These are phyloP conservation scores for Idris sp. DNA, from an alignment of 1,140 invertebrate species.

Conservation along the genomic window DNA sequence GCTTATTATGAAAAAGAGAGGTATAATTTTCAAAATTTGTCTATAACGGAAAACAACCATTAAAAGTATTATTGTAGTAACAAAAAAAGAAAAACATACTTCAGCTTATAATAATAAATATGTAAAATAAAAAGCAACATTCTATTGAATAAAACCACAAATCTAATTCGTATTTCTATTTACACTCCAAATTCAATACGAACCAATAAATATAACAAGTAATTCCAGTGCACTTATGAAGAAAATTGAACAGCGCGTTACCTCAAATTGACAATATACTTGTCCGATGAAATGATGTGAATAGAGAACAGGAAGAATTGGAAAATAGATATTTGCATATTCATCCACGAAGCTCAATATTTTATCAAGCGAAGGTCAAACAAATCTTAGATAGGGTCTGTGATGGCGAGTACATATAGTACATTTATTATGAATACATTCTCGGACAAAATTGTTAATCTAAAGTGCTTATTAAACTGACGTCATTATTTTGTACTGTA, in stretches of 20 bases:
- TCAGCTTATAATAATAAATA: no score
- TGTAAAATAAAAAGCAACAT: constrained; percentile 2
- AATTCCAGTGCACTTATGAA: constrained; percentile 1
- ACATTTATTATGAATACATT: constrained; percentile 35
- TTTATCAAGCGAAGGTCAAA: constrained; percentile 49
- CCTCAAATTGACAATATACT: constrained; percentile 39
- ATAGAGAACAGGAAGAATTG: constrained; percentile 38
- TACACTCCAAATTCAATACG: constrained; percentile 5
- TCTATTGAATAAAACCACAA: constrained; percentile 8
- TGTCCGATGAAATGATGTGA: constrained; percentile 38
- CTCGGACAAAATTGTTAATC: constrained; percentile 28
- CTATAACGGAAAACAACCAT: not conserved
- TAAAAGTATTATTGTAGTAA: no score
- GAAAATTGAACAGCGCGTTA: constrained; percentile 31
- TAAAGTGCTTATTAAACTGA: constrained; percentile 36
- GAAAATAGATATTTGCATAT: constrained; percentile 42
- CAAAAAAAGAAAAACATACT: no score
- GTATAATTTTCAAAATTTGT: constrained; percentile 7
- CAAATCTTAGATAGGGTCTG: constrained; percentile 38
- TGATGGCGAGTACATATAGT: constrained; percentile 24
- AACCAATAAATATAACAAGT: constrained; percentile 23
- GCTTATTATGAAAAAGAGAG: not conserved
- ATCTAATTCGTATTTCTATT: constrained; percentile 3
- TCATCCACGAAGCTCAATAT: constrained; percentile 50
- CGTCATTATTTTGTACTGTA: constrained; percentile 15